Base-by-base conservation (phyloP, 2,888 invertebrate species). In the Julus scandinavius region DNA sequence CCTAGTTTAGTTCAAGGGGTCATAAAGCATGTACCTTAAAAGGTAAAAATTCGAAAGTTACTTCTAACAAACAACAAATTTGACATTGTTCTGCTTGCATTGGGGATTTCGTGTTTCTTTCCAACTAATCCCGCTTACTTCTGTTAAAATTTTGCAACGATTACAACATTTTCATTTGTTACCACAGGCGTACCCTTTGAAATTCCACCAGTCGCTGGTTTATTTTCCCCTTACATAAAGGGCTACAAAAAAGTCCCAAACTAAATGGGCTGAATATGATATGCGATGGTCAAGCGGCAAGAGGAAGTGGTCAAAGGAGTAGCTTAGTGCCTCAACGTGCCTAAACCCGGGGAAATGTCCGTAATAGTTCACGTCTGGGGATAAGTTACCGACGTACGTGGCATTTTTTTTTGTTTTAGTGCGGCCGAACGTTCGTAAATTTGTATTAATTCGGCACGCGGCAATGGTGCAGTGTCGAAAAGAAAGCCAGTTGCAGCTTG, bases 211-310 rank as follows among this genome's bases (percentile, higher is more conserved):
- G 20, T 72, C 29, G n/a, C 72, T 20, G 9, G 72, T 72, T 72
- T 6, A 72, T 72, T 11, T 63, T 63, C 63, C 63, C n/a, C n/a
- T 63, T 72, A 29, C 11, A 9, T 29, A 11, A 72, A 4, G 9
- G 29, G 72, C 72, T 29, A 72, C 11, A 72, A 72, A 72, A 72
- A 29, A 63, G 20, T 1, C 20, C 29, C 72, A 72, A 72, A 29
- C 72, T 72, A 72, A 72, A 72, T 7, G 29, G 72, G 11, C 29
- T 11, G 72, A 72, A 72, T 29, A 20, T 72, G 72, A 72, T 72
- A 72, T 72, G 72, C 72, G 20, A 72, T 72, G 72, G 72, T 72
- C 72, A 72, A 72, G 72, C 72, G 5, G n/a, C 72, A 72, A 72
- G 9, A 7, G 72, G 29, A 72, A 29, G 72, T 72, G 72, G 29